Evolutionary conservation across 2,797 vertebrate species (phyloP).

Genomic region (Tokudaia muenninki): DNA sequence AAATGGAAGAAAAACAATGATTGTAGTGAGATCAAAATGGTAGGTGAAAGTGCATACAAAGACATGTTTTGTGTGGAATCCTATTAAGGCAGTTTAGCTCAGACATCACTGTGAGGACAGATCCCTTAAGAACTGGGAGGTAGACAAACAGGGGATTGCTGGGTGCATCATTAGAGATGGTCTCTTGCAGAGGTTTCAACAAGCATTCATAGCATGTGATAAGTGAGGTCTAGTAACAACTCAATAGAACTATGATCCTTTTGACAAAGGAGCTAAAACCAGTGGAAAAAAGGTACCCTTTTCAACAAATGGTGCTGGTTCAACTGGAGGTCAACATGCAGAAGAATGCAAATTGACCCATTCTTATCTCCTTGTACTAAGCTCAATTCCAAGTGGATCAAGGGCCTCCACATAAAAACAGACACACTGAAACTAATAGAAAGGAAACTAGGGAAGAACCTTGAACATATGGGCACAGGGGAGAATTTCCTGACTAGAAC

Average conservation of each 20-base stretch:
- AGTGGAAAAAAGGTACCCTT: too few relatives aligned
- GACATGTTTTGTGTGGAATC: background rate
- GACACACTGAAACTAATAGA: too few relatives aligned
- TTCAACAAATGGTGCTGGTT: too few relatives aligned
- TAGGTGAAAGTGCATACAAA: background rate
- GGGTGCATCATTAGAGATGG: background rate
- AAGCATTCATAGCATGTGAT: accelerated
- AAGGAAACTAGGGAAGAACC: too few relatives aligned
- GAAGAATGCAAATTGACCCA: too few relatives aligned
- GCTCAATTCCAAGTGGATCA: too few relatives aligned
- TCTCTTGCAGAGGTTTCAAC: background rate
- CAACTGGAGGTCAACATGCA: too few relatives aligned
- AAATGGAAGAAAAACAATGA: background rate
- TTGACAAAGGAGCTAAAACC: too few relatives aligned
- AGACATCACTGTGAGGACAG: background rate
- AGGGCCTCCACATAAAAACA: too few relatives aligned
- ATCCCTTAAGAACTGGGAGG: background rate
- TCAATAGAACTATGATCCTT: background rate
- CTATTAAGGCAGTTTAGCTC: background rate
- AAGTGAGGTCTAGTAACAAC: background rate
- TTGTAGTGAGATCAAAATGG: background rate
- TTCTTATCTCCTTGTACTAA: too few relatives aligned
- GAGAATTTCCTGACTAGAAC: too few relatives aligned
- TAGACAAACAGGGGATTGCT: background rate
- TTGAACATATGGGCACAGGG: too few relatives aligned